Evolutionary conservation across 2,797 vertebrate species (phyloP).

Genomic region (Graptemys geographica): DNA sequence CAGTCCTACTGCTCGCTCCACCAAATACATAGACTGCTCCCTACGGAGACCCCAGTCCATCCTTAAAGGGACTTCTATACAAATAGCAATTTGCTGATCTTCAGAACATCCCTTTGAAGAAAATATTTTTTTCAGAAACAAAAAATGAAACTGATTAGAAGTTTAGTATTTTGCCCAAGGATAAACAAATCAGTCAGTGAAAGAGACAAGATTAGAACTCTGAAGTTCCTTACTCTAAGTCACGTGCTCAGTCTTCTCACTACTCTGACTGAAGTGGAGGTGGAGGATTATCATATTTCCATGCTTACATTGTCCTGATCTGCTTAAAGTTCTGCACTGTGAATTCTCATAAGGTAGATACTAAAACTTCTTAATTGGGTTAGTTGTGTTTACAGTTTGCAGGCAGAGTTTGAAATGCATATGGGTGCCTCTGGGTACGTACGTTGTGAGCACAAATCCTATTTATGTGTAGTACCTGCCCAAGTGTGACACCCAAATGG

Average conservation of each 20-base stretch:
- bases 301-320: background rate
- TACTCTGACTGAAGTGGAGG: conserved; percentile 26
- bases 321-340: conserved; percentile 20
- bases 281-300: conserved; percentile 47
- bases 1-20: background rate
- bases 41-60: background rate
- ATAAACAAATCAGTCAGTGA: conserved; percentile 38
- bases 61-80: background rate
- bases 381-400: background rate
- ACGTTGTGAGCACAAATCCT: background rate
- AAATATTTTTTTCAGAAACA: background rate
- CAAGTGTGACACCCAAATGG: background rate
- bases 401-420: conserved; percentile 37
- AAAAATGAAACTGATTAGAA: background rate
- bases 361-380: conserved; percentile 26
- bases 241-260: background rate
- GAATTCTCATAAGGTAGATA: background rate
- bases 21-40: background rate
- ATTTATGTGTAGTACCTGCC: background rate
- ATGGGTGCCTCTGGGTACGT: background rate
- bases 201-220: conserved; percentile 8
- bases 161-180: background rate
- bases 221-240: background rate
- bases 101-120: background rate
- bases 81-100: background rate